Evolutionary conservation across 2,888 invertebrate species (phyloP), one percentile per base, ranked within the genome.

Genomic region (Unio delphinus): DNA sequence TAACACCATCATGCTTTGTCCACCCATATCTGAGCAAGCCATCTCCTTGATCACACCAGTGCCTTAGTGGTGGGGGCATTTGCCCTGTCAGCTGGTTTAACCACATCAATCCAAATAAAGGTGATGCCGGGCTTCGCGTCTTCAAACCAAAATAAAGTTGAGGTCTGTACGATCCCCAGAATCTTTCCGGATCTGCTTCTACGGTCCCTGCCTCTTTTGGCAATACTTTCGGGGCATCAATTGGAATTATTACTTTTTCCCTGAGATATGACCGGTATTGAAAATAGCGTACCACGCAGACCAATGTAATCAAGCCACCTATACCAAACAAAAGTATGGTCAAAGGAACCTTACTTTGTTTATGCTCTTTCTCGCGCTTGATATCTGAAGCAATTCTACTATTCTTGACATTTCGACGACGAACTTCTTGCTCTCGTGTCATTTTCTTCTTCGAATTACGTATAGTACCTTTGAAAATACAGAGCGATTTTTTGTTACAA

Each of bases 101-200:
- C 99, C 98, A 99, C 97, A 99, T 98, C 30, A 98, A 91, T 0
- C 99, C 99, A 85, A 96, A 94, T 0, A 97, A 94, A 1, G 97
- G 93, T 0, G 98, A 97, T 68, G 94, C 91, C 0, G 96, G 95
- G 88, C 96, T 95, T 67, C 98, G 91, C 0, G 96, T 96, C 91
- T 97, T 96, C 88, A 99, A 68, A 5, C 90, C 90, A 84, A 90
- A 90, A 74, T 90, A 90, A 20, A 86, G 69, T 23, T 88, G 81
- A 6, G 90, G 85, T 68, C 90, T 87, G 89, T 98, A 99, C 0
- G 95, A 94, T 15, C 99, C 99, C 99, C 99, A 99, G 69, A 83
- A 87, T 60, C 83, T 76, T 6, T 75, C 76, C 23, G 87, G 84
- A n/a, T 80, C 80, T 8, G 80, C 76, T n/a, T 64, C 55, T 4